Conservation (phyloP, 2,888 invertebrate genomes). For the Volucella bombylans region DNA sequence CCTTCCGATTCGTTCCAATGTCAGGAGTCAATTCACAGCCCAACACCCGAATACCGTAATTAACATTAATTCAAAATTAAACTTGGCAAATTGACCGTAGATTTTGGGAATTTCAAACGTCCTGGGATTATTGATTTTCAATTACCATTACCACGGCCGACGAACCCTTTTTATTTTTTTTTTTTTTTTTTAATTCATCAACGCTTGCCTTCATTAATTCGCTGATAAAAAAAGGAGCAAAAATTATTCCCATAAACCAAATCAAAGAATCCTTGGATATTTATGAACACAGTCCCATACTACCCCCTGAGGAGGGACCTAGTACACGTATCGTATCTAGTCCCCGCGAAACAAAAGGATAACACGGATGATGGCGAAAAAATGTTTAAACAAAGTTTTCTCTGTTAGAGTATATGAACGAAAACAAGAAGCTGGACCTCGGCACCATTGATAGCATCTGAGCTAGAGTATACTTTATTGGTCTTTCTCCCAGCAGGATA, state of each 20-base stretch:
- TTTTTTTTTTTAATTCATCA: not conserved
- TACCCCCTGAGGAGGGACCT: not conserved
- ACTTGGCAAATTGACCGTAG: constrained; percentile 13
- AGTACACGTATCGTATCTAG: not conserved
- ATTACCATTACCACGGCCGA: constrained; percentile 21
- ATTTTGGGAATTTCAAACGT: constrained; percentile 13
- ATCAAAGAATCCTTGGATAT: constrained; percentile 31
- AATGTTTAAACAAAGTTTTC: constrained; percentile 9
- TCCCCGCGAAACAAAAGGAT: constrained; percentile 25
- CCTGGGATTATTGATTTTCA: constrained; percentile 41
- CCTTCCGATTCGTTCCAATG: not conserved
- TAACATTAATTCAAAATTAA: constrained; percentile 36
- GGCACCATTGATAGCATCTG: not conserved
- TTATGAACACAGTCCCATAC: constrained; percentile 29
- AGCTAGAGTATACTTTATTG: too few species aligned
- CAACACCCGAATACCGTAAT: constrained; percentile 12
- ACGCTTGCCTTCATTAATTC: constrained; percentile 36
- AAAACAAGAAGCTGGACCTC: not conserved
- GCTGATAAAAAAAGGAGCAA: constrained; percentile 6
- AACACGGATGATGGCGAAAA: constrained; percentile 7
- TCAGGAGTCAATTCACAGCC: constrained; percentile 20
- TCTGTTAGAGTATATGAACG: not conserved
- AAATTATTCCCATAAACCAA: constrained; percentile 11
- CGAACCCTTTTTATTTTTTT: constrained; percentile 20
- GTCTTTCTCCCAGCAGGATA: constrained; percentile 4